Base-by-base conservation (phyloP, 2,113 vertebrate species). In the Vidua macroura region DNA sequence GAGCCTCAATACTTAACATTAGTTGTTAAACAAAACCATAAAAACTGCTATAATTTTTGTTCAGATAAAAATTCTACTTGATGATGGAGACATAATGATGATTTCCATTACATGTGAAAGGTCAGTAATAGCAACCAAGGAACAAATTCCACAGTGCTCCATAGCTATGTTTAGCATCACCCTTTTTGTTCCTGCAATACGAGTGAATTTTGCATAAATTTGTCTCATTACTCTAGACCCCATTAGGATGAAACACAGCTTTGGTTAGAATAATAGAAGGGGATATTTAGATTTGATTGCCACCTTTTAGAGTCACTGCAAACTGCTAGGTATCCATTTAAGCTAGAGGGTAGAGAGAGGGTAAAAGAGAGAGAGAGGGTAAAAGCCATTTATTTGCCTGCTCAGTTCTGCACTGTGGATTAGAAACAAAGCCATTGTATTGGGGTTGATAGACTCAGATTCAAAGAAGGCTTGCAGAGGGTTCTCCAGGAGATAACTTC, bases 351-450 rank as follows among this genome's bases (percentile, higher is more conserved):
- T 35, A 35, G 55, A 52, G 24, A 69, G 31, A 72, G 20, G 48
- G 8, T 58, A 70, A 85, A 94, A 48, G 6, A 35, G 35, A 35
- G 55, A 52, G 24, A 69, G 31, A 72, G 20, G 48, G 8, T 58
- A 70, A 85, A 94, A 48, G 6, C 14, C 55, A 20, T 46, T 77
- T 90, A 17, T 64, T 86, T 86, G 13, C 28, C 17, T 62, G 17
- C 17, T 44, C 25, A 49, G 24, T 59, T 16, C 28, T 51, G 18
- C 8, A 63, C 9, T 7, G 10, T 0, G 0, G 3, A 4, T 53
- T 66, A 46, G 51, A 83, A 79, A 73, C 9, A 81, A n/a, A 78
- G 7, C 9, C 10, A 53, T 39, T 76, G 6, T 37, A 4, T 6
- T 60, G 17, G 7, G 7, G 8, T 23, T 53, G 23, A 27, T 31